A percentile compares a stretch with the other conserved stretches of the same genome.
Conservation (phyloP, 2,113 vertebrate species). For the Hippolais icterina region DNA sequence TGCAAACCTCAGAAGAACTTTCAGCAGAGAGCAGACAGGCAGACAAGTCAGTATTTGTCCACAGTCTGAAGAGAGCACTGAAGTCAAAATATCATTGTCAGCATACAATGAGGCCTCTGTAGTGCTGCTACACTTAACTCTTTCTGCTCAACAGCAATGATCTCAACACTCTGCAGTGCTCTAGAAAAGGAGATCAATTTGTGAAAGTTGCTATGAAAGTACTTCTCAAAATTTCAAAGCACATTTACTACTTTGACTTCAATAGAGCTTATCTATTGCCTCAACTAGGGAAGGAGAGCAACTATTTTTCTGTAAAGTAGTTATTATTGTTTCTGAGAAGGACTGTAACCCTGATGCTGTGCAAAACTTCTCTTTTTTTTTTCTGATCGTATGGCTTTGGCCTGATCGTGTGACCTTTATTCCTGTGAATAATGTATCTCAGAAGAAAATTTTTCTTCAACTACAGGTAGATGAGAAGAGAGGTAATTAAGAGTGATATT, state of each 20-base stretch:
- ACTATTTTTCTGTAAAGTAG: background rate
- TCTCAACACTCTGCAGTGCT: background rate
- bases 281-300: background rate
- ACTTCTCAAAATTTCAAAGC: conserved; percentile 6
- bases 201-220: conserved; percentile 21
- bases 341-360: background rate
- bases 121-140: background rate
- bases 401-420: background rate
- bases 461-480: background rate
- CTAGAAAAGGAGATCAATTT: conserved; percentile 10
- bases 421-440: background rate
- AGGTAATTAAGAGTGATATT: background rate
- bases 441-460: background rate
- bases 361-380: background rate
- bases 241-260: background rate
- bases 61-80: background rate
- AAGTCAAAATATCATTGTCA: conserved; percentile 14
- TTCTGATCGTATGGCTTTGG: background rate
- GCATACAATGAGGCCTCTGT: background rate
- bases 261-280: background rate
- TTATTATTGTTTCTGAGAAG: background rate
- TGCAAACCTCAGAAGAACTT: conserved; percentile 5
- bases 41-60: conserved; percentile 21
- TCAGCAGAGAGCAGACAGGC: background rate
- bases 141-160: background rate